Conservation (phyloP, 2,888 invertebrate genomes). For the Polyommatus icarus region DNA sequence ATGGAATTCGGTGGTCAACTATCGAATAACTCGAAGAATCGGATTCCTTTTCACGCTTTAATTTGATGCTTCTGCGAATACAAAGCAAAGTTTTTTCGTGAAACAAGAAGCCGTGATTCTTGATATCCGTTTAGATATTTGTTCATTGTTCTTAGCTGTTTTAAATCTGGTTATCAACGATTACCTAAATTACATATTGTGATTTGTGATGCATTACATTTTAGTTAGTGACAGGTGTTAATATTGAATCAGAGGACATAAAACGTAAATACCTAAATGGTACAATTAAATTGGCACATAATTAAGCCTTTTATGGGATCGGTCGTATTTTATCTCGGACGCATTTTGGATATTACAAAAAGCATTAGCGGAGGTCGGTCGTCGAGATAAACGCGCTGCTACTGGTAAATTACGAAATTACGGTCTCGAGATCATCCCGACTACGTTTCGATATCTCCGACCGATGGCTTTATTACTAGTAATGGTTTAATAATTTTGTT, state of each 20-base stretch:
- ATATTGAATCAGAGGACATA: constrained; percentile 1
- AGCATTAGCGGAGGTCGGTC: constrained; percentile 39
- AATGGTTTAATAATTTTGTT: not conserved
- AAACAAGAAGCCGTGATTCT: not conserved
- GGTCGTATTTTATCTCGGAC: constrained; percentile 20
- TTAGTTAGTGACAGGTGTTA: not conserved
- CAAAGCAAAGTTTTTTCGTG: constrained; percentile 13
- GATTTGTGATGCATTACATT: not conserved
- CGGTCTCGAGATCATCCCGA: constrained; percentile 32
- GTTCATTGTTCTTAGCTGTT: not conserved
- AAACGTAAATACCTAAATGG: not conserved
- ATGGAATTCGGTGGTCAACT: not conserved
- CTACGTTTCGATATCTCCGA: constrained; percentile 2
- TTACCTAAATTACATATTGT: too few relatives aligned
- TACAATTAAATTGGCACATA: constrained; percentile 24
- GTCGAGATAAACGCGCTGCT: constrained; percentile 52
- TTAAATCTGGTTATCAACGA: not conserved
- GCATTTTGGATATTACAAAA: constrained; percentile 8
- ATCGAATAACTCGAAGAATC: not conserved
- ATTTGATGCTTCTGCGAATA: constrained; percentile 25
- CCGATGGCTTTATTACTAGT: constrained; percentile 5
- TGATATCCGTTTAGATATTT: not conserved
- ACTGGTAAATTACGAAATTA: constrained; percentile 55
- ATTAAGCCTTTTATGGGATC: constrained; percentile 20
- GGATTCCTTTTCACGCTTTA: constrained; percentile 17